Evolutionary conservation across 1,140 invertebrate species (phyloP), one percentile per base, ranked within the genome.

Genomic region (Galendromus occidentalis): DNA sequence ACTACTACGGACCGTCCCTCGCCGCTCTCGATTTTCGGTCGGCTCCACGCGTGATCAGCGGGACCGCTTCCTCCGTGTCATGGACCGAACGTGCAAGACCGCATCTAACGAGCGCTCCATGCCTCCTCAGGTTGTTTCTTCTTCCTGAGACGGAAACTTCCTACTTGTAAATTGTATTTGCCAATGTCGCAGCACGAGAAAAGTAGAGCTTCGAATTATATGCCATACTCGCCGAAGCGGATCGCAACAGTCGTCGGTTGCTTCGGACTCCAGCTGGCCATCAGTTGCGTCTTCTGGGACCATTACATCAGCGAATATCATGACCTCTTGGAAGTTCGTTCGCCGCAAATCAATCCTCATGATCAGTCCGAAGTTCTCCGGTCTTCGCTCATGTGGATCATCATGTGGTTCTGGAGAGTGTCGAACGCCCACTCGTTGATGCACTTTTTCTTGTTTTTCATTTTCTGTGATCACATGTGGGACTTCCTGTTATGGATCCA

Each of bases 261-360:
- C 68, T 82, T 86, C 66, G 80, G 80, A 18, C 80, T 83, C 2
- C 85, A 86, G 71, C 75, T 87, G 68, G 70, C 85, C 30, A 71
- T 87, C 0, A 84, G 83, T 63, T 86, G 85, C 6, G 75, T 82
- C 67, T 82, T 82, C 2, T 88, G 86, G 86, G 87, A 88, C 77
- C 80, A 85, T 12, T 87, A 86, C 67, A 86, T 88, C 70, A 81
- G 82, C 55, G 72, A 85, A 0, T 88, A 87, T 71, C 85, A 87
- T 69, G 80, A 85, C 68, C 75, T 87, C 66, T 71, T 88, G 12
- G 85, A 87, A 71, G 51, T 59, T 20, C 51, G 14, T 6, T 59
- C 51, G 20, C 33, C 51, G 22, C 25, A 14, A 4, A 59, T 59
- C 2, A 25, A 59, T 59, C 51, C 51, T 25, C 51, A 25, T 33